Evolutionary conservation across 2,113 vertebrate species (phyloP).

Genomic region (Tiliqua scincoides): DNA sequence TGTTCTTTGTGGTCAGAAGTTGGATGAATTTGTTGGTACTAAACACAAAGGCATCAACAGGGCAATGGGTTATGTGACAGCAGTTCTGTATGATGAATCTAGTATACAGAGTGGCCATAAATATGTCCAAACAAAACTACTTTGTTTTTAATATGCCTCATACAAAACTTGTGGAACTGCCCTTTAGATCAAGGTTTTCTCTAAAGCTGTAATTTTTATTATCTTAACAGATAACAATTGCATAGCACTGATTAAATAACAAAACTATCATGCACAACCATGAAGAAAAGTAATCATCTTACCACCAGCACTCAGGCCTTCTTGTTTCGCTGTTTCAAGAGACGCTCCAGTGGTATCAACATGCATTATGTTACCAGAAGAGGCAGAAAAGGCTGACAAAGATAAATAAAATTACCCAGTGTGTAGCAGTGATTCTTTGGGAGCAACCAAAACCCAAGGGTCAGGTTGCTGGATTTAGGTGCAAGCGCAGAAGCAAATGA

Average conservation of each 20-base stretch:
- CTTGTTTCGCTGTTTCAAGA: constrained; percentile 49
- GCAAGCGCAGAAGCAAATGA: no score
- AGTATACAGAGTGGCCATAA: no score
- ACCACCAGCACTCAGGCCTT: constrained; percentile 42
- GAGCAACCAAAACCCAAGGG: no score
- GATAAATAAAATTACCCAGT: constrained; percentile 31
- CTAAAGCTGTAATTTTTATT: not conserved
- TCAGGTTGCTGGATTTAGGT: no score
- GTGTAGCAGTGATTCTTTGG: no score
- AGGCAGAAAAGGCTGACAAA: constrained; percentile 35
- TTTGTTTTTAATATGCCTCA: not conserved
- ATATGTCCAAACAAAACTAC: no score
- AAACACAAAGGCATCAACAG: no score
- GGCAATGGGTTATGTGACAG: no score
- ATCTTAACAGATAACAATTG: not conserved
- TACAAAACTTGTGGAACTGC: not conserved
- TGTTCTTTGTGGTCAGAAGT: not conserved
- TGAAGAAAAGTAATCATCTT: not conserved
- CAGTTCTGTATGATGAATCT: no score
- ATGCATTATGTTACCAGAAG: constrained; percentile 68
- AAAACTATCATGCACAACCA: not conserved
- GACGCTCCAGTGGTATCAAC: constrained; percentile 77
- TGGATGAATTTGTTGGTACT: no score
- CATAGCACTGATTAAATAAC: not conserved
- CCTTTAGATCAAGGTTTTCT: not conserved